phyloP scores from a whole-genome alignment of 2,888 invertebrate species.

The Theodoxus fluviatilis region DNA sequence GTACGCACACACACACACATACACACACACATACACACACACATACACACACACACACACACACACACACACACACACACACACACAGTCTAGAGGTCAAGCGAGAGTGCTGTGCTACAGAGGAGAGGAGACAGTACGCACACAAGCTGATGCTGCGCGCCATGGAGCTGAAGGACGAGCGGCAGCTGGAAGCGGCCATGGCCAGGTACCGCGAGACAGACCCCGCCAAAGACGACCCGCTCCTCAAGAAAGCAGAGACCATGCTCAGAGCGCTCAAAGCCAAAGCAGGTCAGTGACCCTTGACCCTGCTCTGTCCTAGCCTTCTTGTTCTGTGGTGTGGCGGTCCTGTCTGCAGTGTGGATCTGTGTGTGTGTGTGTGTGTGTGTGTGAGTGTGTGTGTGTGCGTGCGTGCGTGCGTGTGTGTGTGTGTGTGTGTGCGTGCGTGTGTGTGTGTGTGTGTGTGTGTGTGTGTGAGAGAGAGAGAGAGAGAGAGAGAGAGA shows the following conservation, averaged over 20 bases:
- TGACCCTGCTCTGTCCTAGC: not conserved
- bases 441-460: no score
- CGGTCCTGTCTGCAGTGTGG: not conserved
- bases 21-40: not conserved
- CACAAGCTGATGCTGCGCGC: slow-evolving; percentile 46
- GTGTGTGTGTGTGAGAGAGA: no score
- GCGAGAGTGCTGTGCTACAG: slow-evolving; percentile 32
- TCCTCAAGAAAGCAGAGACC: slow-evolving; percentile 43
- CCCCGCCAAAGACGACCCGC: slow-evolving; percentile 41
- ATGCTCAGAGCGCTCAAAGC: slow-evolving; percentile 45
- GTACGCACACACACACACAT: slow-evolving; percentile 11
- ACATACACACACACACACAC: not conserved
- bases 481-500: no score
- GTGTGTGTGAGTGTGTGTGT: not conserved
- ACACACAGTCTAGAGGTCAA: no score
- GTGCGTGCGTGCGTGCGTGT: not conserved
- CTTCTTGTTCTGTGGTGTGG: not conserved
- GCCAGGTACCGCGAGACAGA: slow-evolving; percentile 40
- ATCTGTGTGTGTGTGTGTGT: not conserved
- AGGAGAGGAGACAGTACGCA: slow-evolving; percentile 40
- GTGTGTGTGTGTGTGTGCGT: not conserved
- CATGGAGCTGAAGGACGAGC: slow-evolving; percentile 48
- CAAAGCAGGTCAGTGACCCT: slow-evolving; percentile 41
- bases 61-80: no score
- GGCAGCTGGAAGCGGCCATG: slow-evolving; percentile 48